phyloP scores from a whole-genome alignment of 2,797 vertebrate species.

The Vireo griseus region DNA sequence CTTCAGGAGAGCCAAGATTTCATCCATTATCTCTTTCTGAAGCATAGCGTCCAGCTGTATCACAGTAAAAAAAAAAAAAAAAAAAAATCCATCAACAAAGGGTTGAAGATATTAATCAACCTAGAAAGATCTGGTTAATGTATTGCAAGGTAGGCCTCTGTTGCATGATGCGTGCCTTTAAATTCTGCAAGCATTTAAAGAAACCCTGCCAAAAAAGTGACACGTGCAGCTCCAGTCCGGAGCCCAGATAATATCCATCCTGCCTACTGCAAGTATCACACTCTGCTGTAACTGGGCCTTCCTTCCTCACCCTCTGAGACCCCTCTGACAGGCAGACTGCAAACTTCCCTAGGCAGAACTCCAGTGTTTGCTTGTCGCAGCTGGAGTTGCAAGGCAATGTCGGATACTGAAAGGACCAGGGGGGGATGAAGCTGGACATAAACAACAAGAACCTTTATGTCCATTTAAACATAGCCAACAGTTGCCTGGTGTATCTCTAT shows the following conservation, averaged over 20 bases:
- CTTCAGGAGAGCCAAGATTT: constrained; percentile 7
- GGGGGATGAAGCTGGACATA: background rate
- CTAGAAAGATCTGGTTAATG: constrained; percentile 33
- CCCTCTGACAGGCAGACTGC: background rate
- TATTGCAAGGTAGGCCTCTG: background rate
- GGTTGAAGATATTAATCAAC: constrained; percentile 8
- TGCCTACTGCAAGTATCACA: background rate
- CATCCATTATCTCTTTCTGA: background rate
- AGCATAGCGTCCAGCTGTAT: background rate
- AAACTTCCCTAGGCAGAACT: background rate
- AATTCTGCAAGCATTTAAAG: constrained; percentile 25
- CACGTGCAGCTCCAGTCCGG: background rate
- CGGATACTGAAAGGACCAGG: rapidly evolving
- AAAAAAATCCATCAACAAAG: background rate
- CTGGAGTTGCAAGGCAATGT: background rate
- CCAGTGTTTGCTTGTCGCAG: background rate
- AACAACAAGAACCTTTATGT: background rate
- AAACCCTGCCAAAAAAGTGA: background rate
- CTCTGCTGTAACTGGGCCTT: background rate
- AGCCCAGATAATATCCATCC: background rate
- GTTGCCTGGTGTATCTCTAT: rapidly evolving
- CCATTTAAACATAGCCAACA: background rate
- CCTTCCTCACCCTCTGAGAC: background rate
- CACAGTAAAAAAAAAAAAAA: background rate
- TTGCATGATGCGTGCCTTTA: background rate